Conservation (phyloP, 2,797 vertebrate species). For the Hozukius guyotensis region DNA sequence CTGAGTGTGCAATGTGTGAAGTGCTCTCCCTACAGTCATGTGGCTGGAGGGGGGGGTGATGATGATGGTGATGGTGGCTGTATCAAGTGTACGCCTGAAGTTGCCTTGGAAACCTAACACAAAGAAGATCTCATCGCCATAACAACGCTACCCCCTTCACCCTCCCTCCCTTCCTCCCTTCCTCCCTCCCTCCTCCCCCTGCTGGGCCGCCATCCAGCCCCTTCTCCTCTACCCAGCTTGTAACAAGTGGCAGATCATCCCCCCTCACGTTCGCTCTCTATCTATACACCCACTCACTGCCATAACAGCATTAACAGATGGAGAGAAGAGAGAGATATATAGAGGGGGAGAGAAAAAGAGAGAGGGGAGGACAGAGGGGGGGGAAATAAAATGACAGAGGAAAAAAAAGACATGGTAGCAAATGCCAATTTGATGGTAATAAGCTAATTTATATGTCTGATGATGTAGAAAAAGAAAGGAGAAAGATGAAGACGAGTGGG, state of each 20-base stretch:
- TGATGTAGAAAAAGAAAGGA: not conserved
- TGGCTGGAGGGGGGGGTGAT: constrained; percentile 38
- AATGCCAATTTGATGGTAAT: constrained; percentile 5
- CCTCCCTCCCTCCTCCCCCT: not conserved
- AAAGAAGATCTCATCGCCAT: constrained; percentile 81
- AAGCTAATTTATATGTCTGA: not conserved
- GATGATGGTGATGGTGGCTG: constrained; percentile 40
- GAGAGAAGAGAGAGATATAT: constrained; percentile 21
- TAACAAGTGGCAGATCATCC: constrained; percentile 58
- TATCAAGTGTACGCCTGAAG: constrained; percentile 79
- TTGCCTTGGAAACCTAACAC: constrained; percentile 83
- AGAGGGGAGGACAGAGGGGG: constrained; percentile 23
- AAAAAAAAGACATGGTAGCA: not conserved
- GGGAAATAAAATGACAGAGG: constrained; percentile 14
- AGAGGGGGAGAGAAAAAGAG: not conserved
- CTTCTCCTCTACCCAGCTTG: constrained; percentile 37
- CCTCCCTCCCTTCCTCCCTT: not conserved
- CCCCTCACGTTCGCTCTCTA: constrained; percentile 19
- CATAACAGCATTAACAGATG: constrained; percentile 65
- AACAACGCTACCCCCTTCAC: constrained; percentile 72
- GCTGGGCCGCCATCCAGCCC: constrained; percentile 20
- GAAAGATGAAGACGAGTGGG: not conserved
- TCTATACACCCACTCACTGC: constrained; percentile 67
- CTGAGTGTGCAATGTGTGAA: constrained; percentile 65
- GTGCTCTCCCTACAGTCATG: constrained; percentile 72